phyloP scores from a whole-genome alignment of 2,888 invertebrate genomes.

The Hipparchia semele region DNA sequence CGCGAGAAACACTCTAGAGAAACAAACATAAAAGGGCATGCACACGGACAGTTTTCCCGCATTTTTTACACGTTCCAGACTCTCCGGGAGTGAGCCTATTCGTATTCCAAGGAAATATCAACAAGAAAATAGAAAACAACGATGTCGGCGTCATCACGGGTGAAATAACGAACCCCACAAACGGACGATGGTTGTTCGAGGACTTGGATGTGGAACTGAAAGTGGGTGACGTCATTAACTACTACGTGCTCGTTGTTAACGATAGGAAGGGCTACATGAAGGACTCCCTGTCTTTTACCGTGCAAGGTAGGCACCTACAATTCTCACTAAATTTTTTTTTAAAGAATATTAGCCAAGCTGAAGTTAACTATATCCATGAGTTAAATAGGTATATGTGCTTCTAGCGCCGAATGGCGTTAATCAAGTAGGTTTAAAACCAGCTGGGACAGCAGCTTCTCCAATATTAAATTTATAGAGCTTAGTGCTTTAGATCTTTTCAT shows the following conservation, averaged over 20 bases:
- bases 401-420: too few relatives aligned
- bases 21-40: too few relatives aligned
- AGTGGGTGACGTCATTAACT: constrained; percentile 82
- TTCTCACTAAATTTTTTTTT: too few relatives aligned
- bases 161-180: constrained; percentile 65
- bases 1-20: too few relatives aligned
- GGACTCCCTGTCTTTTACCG: constrained; percentile 64
- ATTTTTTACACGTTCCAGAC: constrained; percentile 57
- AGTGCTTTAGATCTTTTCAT: too few relatives aligned
- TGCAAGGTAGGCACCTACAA: constrained; percentile 58
- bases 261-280: constrained; percentile 72
- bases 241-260: constrained; percentile 84
- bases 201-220: constrained; percentile 69
- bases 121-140: constrained; percentile 71
- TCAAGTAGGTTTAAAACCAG: too few relatives aligned
- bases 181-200: constrained; percentile 80
- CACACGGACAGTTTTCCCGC: neutral
- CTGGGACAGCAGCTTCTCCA: too few relatives aligned
- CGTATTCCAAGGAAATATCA: constrained; percentile 86
- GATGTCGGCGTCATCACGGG: constrained; percentile 80
- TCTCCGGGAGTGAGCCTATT: constrained; percentile 78
- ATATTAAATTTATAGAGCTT: too few relatives aligned
- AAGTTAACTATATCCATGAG: too few relatives aligned
- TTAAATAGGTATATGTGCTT: too few relatives aligned
- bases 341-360: too few relatives aligned